phyloP scores from a whole-genome alignment of 1,140 invertebrate species.

The Vanessa tameamea region DNA sequence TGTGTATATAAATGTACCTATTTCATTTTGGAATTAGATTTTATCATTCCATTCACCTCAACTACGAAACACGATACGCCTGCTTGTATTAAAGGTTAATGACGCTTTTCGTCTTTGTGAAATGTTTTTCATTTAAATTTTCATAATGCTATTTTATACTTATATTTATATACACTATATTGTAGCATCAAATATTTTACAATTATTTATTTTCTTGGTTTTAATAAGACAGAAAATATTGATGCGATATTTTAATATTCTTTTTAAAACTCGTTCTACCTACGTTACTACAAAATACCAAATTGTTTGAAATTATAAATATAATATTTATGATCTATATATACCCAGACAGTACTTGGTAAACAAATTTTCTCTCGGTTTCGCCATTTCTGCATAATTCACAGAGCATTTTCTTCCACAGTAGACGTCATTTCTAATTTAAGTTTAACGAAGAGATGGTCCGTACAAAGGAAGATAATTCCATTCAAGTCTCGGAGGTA shows the following conservation, averaged over 20 bases:
- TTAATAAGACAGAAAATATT: too few species aligned
- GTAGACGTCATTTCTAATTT: conserved; percentile 33
- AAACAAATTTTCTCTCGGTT: conserved; percentile 2
- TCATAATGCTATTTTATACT: too few species aligned
- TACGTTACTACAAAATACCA: too few species aligned
- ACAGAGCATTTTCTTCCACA: conserved; percentile 15
- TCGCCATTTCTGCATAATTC: conserved; percentile 23
- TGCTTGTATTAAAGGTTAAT: not conserved
- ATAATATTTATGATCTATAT: too few species aligned
- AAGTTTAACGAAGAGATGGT: conserved; percentile 29
- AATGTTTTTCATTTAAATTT: not conserved
- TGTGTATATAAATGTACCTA: not conserved
- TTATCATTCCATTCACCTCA: not conserved
- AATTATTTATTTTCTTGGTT: too few species aligned
- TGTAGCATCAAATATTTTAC: too few species aligned
- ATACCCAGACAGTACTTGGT: not conserved
- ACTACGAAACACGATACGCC: not conserved
- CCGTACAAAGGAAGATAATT: conserved; percentile 37
- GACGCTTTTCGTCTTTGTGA: not conserved
- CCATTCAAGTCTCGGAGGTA: conserved; percentile 27
- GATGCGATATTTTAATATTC: too few species aligned
- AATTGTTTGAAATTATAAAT: too few species aligned
- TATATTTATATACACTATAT: too few species aligned
- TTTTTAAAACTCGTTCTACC: too few species aligned
- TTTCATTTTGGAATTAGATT: conserved; percentile 1